Conservation (phyloP, 2,113 vertebrate genomes). For the Cynopterus brachyotis region DNA sequence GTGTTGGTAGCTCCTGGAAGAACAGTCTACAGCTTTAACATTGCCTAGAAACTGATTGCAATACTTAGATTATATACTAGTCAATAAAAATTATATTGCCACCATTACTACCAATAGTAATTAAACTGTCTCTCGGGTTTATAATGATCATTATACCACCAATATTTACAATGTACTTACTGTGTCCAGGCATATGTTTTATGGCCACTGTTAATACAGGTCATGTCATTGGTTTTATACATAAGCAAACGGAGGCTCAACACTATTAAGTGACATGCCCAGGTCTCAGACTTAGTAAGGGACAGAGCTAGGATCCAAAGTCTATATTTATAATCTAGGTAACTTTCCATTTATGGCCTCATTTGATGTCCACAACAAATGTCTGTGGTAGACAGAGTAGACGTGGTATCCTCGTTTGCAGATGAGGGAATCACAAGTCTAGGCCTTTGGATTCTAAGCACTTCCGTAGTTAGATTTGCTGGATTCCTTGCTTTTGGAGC, state of each 20-base stretch:
- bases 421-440: neutral
- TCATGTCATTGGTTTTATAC: neutral
- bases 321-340: neutral
- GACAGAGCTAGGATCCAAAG: neutral
- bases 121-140: neutral
- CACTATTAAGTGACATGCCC: neutral
- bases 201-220: neutral
- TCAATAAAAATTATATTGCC: neutral
- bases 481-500: neutral
- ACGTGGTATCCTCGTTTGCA: neutral
- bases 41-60: neutral
- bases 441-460: neutral
- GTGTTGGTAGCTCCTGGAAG: neutral
- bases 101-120: neutral
- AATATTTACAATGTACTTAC: neutral
- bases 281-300: neutral
- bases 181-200: neutral
- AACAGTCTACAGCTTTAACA: neutral
- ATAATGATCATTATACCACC: neutral
- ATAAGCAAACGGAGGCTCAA: neutral
- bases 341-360: neutral
- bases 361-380: neutral
- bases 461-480: constrained; percentile 1
- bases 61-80: neutral
- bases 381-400: neutral